Evolutionary conservation across 2,888 invertebrate species (phyloP).

Genomic region (Caenorhabditis angaria): DNA sequence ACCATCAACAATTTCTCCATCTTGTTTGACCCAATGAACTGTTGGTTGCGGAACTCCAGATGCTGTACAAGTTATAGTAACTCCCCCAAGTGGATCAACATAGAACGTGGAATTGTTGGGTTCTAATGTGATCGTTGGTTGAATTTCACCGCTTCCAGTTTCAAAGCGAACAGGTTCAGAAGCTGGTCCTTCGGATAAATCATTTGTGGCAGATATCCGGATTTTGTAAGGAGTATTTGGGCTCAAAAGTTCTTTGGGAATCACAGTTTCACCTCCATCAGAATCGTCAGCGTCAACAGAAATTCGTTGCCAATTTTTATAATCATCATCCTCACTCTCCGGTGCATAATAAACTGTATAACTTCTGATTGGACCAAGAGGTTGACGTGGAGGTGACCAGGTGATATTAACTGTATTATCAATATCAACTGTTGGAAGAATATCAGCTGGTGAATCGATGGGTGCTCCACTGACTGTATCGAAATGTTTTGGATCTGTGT

Average conservation of each 20-base stretch:
- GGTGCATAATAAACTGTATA: constrained; percentile 69
- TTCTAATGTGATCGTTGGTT: constrained; percentile 63
- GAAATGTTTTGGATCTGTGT: constrained; percentile 63
- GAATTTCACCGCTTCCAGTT: constrained; percentile 69
- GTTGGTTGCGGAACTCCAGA: constrained; percentile 66
- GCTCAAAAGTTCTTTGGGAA: constrained; percentile 62
- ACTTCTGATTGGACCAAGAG: constrained; percentile 62
- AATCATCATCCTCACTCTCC: constrained; percentile 59
- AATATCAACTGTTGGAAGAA: constrained; percentile 59
- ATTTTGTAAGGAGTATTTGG: constrained; percentile 63
- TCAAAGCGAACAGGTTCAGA: constrained; percentile 61
- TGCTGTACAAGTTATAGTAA: constrained; percentile 61
- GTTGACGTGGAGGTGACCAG: constrained; percentile 65
- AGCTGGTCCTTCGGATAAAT: constrained; percentile 69
- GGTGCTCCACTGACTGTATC: constrained; percentile 70
- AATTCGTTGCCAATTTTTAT: constrained; percentile 66
- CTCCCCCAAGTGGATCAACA: constrained; percentile 61
- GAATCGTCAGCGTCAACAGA: constrained; percentile 48
- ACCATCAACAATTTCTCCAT: constrained; percentile 58
- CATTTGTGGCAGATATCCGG: constrained; percentile 68
- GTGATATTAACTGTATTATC: constrained; percentile 68
- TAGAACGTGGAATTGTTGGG: constrained; percentile 53
- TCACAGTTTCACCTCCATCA: constrained; percentile 52
- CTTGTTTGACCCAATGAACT: constrained; percentile 65
- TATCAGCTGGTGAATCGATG: constrained; percentile 66